Evolutionary conservation across 1,140 invertebrate species (phyloP).

Genomic region (Anastatus disparis): DNA sequence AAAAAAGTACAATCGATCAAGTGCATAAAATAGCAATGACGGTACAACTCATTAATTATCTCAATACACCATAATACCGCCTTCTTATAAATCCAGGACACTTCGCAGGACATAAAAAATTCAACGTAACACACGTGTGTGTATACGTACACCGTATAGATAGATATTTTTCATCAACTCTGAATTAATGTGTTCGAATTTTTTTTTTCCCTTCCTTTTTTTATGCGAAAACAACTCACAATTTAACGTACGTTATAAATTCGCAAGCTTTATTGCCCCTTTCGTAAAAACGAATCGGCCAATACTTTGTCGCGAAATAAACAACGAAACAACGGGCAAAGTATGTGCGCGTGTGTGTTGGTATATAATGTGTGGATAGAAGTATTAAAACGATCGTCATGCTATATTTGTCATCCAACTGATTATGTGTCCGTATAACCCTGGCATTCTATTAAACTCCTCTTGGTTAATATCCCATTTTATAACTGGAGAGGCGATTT

Average conservation of each 20-base stretch:
- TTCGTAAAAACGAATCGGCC: constrained; percentile 4
- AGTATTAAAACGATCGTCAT: constrained; percentile 31
- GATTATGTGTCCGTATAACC: constrained; percentile 34
- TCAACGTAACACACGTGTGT: background rate
- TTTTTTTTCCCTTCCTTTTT: too few relatives aligned
- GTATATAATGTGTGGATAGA: too few relatives aligned
- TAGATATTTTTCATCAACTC: background rate
- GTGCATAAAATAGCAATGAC: background rate
- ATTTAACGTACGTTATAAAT: constrained; percentile 33
- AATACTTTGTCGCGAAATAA: constrained; percentile 27
- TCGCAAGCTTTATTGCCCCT: constrained; percentile 30
- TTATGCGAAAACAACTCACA: background rate
- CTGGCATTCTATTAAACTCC: constrained; percentile 31
- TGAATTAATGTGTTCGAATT: constrained; percentile 19
- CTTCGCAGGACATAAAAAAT: background rate
- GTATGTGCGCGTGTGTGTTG: background rate
- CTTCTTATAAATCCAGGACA: background rate
- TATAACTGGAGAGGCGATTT: constrained; percentile 37
- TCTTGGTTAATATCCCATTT: constrained; percentile 30
- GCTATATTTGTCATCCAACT: constrained; percentile 40
- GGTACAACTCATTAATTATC: constrained; percentile 2
- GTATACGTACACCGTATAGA: background rate
- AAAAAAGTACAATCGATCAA: background rate
- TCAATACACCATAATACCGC: too few relatives aligned
- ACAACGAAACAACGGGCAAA: too few relatives aligned